Evolutionary conservation across 2,888 invertebrate species (phyloP), one percentile per base, ranked within the genome.

Genomic region (Pyrrhosoma nymphula): DNA sequence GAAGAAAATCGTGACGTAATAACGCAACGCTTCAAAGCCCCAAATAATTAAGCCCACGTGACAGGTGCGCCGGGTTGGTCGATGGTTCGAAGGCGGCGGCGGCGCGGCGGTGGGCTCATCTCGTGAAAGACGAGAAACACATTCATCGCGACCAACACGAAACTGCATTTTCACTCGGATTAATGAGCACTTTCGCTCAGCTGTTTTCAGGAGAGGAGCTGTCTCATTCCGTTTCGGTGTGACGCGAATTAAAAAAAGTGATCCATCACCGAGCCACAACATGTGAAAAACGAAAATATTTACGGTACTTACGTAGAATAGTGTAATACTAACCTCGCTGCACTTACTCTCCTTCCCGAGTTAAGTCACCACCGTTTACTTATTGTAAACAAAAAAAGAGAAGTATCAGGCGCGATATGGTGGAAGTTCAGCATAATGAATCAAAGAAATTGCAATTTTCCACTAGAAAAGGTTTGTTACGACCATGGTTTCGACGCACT

Each of bases 1-100:
- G 82, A 35, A 69, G 82, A 82, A 82, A 82, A n/a, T 30, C 82
- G 30, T 82, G 30, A 30, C 82, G 82, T 82, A 35, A 82, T 82
- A 82, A 82, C 35, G 82, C 12, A 82, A 82, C 82, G 82, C 82
- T 82, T 35, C 30, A 35, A 82, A 82, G 35, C 82, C 35, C 82
- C 82, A 35, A 82, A 82, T 82, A 82, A 82, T 82, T 82, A 82
- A 14, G 82, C 30, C 8, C 82, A 35, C 14, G 30, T 82, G 16
- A 82, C 82, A 82, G 82, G 30, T 82, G 82, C 14, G 82, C 16
- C 82, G 10, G n/a, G 82, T 35, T 10, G 82, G 82, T 69, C 30
- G 82, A 26, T 1, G 69, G 14, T 82, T 82, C 82, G 35, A 35
- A 82, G 18, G 14, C 35, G 47, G 47, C 8, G 47, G 14, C 30